phyloP scores from a whole-genome alignment of 2,888 invertebrate species.

The Pseudoips prasinana region DNA sequence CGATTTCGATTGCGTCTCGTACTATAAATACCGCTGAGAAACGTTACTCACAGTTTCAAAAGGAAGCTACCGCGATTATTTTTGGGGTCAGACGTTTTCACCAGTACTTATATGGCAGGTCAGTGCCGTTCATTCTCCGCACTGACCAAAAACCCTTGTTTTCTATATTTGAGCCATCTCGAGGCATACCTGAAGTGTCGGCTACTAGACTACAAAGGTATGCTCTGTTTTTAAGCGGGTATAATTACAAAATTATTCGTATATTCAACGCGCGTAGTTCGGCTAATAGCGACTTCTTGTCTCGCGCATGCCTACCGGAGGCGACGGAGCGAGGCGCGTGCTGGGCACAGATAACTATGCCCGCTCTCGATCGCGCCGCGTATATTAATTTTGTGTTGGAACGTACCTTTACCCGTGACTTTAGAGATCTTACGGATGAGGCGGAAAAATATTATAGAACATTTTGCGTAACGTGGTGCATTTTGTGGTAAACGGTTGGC shows the following conservation, averaged over 20 bases:
- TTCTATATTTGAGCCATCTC: not conserved
- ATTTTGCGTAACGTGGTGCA: too few relatives aligned
- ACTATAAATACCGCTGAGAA: slow-evolving; percentile 1
- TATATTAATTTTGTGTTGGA: too few relatives aligned
- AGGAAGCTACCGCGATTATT: slow-evolving; percentile 2
- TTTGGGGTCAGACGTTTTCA: slow-evolving; percentile 2
- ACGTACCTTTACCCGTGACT: too few relatives aligned
- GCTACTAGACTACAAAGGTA: slow-evolving; percentile 3
- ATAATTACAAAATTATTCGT: not conserved
- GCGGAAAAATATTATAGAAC: too few relatives aligned
- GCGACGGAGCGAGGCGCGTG: too few relatives aligned
- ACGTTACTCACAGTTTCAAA: not conserved
- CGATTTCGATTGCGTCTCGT: not conserved
- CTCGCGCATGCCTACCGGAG: not conserved
- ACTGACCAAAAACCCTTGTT: not conserved
- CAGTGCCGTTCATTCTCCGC: not conserved
- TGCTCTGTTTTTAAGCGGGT: not conserved
- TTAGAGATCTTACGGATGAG: too few relatives aligned
- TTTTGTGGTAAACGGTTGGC: too few relatives aligned
- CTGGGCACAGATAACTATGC: too few relatives aligned
- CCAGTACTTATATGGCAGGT: slow-evolving; percentile 5
- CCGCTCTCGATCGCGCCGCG: too few relatives aligned
- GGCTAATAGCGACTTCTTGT: not conserved
- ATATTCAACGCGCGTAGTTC: not conserved
- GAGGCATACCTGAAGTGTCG: slow-evolving; percentile 1